These are phyloP conservation scores for Tiliacea aurago DNA, from an alignment of 2,888 invertebrate genomes.

Conservation along the genomic window DNA sequence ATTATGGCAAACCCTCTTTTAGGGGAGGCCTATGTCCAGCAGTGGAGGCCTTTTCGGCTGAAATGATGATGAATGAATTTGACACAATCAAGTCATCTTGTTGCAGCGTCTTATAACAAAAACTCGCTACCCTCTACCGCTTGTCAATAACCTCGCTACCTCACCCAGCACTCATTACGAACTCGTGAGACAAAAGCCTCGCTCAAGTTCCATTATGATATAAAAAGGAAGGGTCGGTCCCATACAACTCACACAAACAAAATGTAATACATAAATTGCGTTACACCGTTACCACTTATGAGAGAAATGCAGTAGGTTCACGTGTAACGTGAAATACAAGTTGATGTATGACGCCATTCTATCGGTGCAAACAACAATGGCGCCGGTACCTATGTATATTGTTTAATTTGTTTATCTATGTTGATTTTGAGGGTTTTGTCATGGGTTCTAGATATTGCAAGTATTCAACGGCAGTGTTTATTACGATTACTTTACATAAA, in stretches of 20 bases:
- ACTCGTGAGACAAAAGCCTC: constrained; percentile 71
- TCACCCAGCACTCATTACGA: constrained; percentile 69
- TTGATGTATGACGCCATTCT: neutral
- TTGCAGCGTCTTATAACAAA: neutral
- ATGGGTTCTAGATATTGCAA: neutral
- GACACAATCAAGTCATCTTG: neutral
- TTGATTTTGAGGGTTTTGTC: neutral
- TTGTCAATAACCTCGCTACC: constrained; percentile 5
- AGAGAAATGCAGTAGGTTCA: constrained; percentile 21
- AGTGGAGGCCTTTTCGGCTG: too few species aligned
- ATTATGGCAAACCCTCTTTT: too few species aligned
- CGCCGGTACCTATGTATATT: neutral
- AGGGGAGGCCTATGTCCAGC: too few species aligned
- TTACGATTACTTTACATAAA: neutral
- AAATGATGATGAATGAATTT: too few species aligned
- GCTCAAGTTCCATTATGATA: constrained; percentile 72
- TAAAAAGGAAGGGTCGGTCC: constrained; percentile 69
- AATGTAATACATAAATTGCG: constrained; percentile 61
- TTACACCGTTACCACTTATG: constrained; percentile 39
- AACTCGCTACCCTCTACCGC: constrained; percentile 21
- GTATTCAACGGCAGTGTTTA: neutral
- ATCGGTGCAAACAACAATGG: neutral
- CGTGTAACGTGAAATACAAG: neutral
- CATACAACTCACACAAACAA: constrained; percentile 59
- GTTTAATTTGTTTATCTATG: neutral